Evolutionary conservation across 2,888 invertebrate genomes (phyloP).

Genomic region (Tethea ocularis): DNA sequence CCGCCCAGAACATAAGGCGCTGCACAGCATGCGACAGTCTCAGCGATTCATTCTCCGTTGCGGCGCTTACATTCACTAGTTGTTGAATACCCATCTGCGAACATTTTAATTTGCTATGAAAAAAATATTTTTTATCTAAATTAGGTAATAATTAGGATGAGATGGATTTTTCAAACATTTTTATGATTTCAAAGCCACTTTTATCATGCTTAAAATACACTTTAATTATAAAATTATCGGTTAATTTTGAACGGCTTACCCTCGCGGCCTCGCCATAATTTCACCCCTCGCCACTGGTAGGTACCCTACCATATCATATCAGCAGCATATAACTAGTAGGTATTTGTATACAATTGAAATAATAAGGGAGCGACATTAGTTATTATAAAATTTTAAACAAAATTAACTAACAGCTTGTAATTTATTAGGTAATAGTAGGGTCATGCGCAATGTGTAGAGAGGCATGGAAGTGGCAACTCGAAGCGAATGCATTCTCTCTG

Average conservation of each 20-base stretch:
- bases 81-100: constrained; percentile 68
- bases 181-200: too few relatives aligned
- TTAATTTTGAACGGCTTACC: too few relatives aligned
- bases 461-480: constrained; percentile 68
- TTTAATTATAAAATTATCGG: too few relatives aligned
- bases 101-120: constrained; percentile 6
- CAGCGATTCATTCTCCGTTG: constrained; percentile 36
- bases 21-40: constrained; percentile 71
- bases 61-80: constrained; percentile 41
- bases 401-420: constrained; percentile 58
- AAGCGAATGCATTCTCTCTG: constrained; percentile 43
- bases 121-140: neutral
- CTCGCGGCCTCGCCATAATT: too few relatives aligned
- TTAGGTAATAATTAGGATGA: neutral
- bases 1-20: constrained; percentile 78
- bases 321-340: too few relatives aligned
- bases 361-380: too few relatives aligned
- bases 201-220: too few relatives aligned
- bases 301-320: too few relatives aligned
- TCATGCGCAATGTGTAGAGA: constrained; percentile 75
- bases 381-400: neutral
- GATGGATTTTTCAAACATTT: too few relatives aligned
- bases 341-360: too few relatives aligned
- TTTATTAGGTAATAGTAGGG: constrained; percentile 71
- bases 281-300: too few relatives aligned